phyloP scores from a whole-genome alignment of 2,888 invertebrate genomes.

The Drosophila nr. perissopoda region DNA sequence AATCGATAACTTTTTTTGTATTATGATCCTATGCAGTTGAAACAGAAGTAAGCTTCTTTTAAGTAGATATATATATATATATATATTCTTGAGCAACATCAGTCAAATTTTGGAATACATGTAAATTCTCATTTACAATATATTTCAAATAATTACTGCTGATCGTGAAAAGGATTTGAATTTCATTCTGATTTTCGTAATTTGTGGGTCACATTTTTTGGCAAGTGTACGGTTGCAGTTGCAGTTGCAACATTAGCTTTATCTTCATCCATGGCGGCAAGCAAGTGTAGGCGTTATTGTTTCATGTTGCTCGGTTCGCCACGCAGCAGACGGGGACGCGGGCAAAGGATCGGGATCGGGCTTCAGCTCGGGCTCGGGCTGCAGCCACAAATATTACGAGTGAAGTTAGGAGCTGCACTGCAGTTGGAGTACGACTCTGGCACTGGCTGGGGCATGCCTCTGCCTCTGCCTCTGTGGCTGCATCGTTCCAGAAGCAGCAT shows the following conservation, averaged over 20 bases:
- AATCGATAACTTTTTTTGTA: background rate
- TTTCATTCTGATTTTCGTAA: background rate
- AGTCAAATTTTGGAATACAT: background rate
- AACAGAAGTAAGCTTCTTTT: background rate
- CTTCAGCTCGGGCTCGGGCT: background rate
- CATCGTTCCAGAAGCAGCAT: slow-evolving; percentile 61
- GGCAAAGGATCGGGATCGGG: background rate
- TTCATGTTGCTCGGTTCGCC: slow-evolving; percentile 82
- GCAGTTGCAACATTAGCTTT: slow-evolving; percentile 18
- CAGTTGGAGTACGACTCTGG: slow-evolving; percentile 6
- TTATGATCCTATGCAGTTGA: no score
- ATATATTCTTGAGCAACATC: background rate
- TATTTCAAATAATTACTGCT: background rate
- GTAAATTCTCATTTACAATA: no score
- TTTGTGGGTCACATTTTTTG: background rate
- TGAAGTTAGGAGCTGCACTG: slow-evolving; percentile 5
- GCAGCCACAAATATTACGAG: slow-evolving; percentile 17
- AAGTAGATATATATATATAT: background rate
- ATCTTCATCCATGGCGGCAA: slow-evolving; percentile 27
- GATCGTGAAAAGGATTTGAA: background rate
- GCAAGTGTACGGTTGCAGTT: slow-evolving; percentile 21
- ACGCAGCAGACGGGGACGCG: slow-evolving; percentile 37
- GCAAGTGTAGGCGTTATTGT: slow-evolving; percentile 85
- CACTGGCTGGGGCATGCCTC: slow-evolving; percentile 34
- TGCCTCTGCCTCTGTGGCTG: background rate